Conservation (phyloP, 2,797 vertebrate genomes). For the Tadarida brasiliensis region DNA sequence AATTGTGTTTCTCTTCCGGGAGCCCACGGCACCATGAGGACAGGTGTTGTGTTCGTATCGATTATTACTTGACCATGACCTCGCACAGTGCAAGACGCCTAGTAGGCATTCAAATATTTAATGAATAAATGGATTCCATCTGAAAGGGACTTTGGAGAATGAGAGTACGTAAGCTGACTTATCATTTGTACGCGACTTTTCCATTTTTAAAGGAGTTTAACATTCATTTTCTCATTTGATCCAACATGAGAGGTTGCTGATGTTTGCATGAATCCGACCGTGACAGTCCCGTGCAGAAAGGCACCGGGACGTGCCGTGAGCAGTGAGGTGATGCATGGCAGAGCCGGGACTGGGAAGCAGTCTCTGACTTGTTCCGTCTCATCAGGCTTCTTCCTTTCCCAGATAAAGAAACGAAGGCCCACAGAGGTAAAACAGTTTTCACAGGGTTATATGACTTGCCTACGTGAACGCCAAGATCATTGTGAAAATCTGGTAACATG, state of each 20-base stretch:
- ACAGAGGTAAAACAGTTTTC: not conserved
- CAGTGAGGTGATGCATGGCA: too few relatives aligned
- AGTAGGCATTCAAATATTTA: not conserved
- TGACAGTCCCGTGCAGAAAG: fast-evolving
- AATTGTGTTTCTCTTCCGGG: not conserved
- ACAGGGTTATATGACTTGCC: not conserved
- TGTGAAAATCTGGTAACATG: not conserved
- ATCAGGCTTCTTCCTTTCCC: not conserved
- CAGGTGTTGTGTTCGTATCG: not conserved
- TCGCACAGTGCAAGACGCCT: fast-evolving
- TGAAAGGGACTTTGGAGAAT: not conserved
- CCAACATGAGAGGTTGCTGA: not conserved
- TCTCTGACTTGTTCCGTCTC: not conserved
- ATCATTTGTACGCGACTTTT: not conserved
- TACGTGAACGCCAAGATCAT: not conserved
- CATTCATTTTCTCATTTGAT: not conserved
- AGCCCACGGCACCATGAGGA: not conserved
- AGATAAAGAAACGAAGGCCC: not conserved
- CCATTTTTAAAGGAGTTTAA: not conserved
- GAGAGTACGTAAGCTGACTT: not conserved
- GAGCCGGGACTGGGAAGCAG: not conserved
- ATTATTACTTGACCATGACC: not conserved
- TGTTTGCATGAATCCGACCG: not conserved
- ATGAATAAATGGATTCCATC: not conserved
- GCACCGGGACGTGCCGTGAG: too few relatives aligned